A percentile compares a stretch with the other conserved stretches of the same genome.
phyloP scores from a whole-genome alignment of 1,140 invertebrate genomes.

The Adelges cooleyi region DNA sequence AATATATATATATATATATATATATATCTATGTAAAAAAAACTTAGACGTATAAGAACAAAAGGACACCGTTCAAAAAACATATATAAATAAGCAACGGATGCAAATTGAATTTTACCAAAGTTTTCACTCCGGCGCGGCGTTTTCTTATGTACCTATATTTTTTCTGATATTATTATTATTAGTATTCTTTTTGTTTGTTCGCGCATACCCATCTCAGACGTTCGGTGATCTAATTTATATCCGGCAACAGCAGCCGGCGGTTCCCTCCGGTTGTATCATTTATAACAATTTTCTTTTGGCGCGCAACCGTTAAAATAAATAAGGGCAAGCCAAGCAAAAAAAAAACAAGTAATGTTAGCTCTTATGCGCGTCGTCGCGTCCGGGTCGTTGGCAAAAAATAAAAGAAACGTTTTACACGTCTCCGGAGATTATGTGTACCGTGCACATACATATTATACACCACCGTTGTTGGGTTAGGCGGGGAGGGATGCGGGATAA shows the following conservation, averaged over 20 bases:
- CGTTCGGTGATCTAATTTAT: conserved; percentile 19
- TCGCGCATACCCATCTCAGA: conserved; percentile 1
- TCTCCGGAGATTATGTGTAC: conserved; percentile 23
- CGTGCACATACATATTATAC: too few relatives aligned
- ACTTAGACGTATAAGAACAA: too few relatives aligned
- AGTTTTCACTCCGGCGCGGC: too few relatives aligned
- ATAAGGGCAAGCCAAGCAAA: not conserved
- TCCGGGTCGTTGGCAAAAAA: conserved; percentile 5
- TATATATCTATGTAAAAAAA: too few relatives aligned
- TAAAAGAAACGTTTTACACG: conserved; percentile 26
- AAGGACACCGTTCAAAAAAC: too few relatives aligned
- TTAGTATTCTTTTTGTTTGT: conserved; percentile 3
- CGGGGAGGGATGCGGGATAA: too few relatives aligned
- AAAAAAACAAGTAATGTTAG: not conserved
- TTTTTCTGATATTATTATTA: not conserved
- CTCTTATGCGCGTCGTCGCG: not conserved
- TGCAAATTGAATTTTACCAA: conserved; percentile 3
- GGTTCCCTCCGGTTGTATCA: conserved; percentile 10
- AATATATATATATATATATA: too few relatives aligned
- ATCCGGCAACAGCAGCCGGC: not conserved
- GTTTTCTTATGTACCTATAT: too few relatives aligned
- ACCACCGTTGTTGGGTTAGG: too few relatives aligned
- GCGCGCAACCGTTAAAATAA: conserved; percentile 1
- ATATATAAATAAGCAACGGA: too few relatives aligned
- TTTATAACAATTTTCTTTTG: conserved; percentile 28